These are phyloP conservation scores for Cephus pulcher DNA, from an alignment of 2,888 invertebrate genomes.

Conservation along the genomic window DNA sequence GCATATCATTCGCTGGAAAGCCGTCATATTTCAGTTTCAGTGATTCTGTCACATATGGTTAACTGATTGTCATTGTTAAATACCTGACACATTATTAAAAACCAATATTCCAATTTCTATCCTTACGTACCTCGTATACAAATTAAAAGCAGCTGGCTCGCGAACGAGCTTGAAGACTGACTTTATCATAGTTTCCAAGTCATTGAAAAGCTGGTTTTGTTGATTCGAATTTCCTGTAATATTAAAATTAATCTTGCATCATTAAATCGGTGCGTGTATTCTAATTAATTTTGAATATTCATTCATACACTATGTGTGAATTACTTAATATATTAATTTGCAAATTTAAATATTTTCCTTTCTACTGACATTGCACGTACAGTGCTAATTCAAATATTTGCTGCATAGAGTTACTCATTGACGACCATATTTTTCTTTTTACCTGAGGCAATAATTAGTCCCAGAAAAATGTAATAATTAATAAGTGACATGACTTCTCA, in stretches of 20 bases:
- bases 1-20: not conserved
- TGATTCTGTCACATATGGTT: not conserved
- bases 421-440: constrained; percentile 22
- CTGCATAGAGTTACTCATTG: not conserved
- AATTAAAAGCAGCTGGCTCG: constrained; percentile 52
- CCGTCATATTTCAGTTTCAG: not conserved
- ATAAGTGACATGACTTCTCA: constrained; percentile 40
- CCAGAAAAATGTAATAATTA: constrained; percentile 33
- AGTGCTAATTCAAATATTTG: not conserved
- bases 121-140: constrained; percentile 51
- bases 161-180: constrained; percentile 24
- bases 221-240: constrained; percentile 41
- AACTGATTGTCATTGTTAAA: not conserved
- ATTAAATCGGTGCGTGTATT: not conserved
- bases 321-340: not conserved
- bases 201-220: constrained; percentile 47
- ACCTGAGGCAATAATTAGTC: constrained; percentile 38
- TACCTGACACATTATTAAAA: not conserved
- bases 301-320: not conserved
- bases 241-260: constrained; percentile 6
- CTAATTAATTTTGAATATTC: not conserved
- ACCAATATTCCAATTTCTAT: not conserved
- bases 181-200: constrained; percentile 45
- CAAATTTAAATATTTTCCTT: not conserved
- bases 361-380: not conserved